phyloP scores from a whole-genome alignment of 1,140 invertebrate species.

The Achatina immaculata region DNA sequence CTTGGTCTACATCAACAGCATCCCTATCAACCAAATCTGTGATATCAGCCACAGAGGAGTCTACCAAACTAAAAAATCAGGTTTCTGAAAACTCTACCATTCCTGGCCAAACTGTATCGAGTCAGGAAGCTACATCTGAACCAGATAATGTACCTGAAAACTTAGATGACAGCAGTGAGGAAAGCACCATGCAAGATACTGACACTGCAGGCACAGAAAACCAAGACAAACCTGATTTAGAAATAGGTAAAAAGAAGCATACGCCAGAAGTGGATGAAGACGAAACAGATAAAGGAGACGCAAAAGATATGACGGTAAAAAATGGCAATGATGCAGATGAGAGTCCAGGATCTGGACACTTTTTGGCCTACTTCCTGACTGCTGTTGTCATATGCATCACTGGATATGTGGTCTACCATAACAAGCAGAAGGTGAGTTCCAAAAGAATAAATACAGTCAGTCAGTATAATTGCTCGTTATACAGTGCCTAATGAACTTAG shows the following conservation, averaged over 20 bases:
- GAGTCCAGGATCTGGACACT: slow-evolving; percentile 67
- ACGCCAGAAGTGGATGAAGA: not conserved
- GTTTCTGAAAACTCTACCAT: no score
- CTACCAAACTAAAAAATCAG: no score
- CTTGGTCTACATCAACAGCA: no score
- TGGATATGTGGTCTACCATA: slow-evolving; percentile 78
- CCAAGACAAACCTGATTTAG: not conserved
- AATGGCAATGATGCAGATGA: slow-evolving; percentile 28
- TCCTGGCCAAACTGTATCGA: no score
- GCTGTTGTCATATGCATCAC: slow-evolving; percentile 75
- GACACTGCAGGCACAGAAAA: not conserved
- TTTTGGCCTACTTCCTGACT: slow-evolving; percentile 78
- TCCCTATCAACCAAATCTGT: no score
- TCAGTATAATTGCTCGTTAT: not conserved
- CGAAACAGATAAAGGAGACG: not conserved
- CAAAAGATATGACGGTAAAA: not conserved
- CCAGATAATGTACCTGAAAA: no score
- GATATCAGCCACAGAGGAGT: no score
- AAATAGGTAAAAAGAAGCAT: not conserved
- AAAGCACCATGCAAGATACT: no score
- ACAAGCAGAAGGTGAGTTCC: slow-evolving; percentile 78
- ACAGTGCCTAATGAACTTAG: no score
- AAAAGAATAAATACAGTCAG: slow-evolving; percentile 21
- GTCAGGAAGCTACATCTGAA: no score
- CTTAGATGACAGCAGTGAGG: no score